These are phyloP conservation scores for Aplysia californica DNA, from an alignment of 1,140 invertebrate species.

Conservation along the genomic window DNA sequence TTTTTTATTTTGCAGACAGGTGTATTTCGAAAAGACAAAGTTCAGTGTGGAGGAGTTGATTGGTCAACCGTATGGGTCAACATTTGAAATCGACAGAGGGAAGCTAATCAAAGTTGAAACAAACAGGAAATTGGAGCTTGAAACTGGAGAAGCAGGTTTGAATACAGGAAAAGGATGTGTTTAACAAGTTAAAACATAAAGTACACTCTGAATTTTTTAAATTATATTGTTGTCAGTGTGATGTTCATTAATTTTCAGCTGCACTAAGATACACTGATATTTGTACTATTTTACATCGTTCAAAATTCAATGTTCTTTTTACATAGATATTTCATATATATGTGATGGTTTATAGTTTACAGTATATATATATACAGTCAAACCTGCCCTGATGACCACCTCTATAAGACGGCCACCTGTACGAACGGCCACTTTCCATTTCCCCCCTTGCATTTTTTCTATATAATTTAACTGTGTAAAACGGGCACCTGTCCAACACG, in stretches of 20 bases:
- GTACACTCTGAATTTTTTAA: background rate
- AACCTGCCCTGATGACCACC: no score
- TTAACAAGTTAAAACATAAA: background rate
- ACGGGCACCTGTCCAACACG: no score
- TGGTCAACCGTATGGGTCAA: conserved; percentile 80
- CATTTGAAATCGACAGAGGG: conserved; percentile 77
- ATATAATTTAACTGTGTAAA: no score
- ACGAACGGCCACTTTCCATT: no score
- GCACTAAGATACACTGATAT: background rate
- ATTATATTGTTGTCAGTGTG: no score
- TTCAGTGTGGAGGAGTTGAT: conserved; percentile 78
- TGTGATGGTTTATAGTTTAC: no score
- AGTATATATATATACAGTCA: no score
- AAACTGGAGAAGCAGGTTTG: background rate
- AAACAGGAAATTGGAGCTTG: conserved; percentile 55
- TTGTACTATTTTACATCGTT: no score
- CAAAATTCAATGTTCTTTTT: no score
- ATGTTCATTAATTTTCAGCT: background rate
- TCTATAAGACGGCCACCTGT: no score
- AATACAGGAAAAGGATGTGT: background rate
- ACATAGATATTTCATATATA: no score
- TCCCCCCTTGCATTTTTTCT: no score
- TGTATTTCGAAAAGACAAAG: conserved; percentile 65
- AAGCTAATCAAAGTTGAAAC: conserved; percentile 68
- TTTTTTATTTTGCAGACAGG: conserved; percentile 38